Conservation (phyloP, 2,797 vertebrate species). For the Pseudochirops cupreus region DNA sequence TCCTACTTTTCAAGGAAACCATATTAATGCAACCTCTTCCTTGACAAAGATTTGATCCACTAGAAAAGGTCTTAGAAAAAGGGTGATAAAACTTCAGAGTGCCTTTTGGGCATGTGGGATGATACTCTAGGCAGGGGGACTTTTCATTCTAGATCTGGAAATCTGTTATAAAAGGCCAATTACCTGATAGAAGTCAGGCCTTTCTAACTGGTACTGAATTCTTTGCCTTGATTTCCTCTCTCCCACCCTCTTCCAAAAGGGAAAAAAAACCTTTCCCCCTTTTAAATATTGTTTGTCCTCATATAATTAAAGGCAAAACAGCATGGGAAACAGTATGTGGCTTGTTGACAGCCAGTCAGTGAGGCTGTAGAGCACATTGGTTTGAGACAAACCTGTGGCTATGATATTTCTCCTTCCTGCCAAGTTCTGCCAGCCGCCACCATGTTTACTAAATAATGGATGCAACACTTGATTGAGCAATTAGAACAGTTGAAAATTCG, state of each 20-base stretch:
- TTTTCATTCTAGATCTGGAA: neutral
- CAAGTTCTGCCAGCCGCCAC: neutral
- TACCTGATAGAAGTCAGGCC: neutral
- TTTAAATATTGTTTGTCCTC: neutral
- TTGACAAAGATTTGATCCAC: slow-evolving; percentile 23
- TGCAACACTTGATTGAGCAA: neutral
- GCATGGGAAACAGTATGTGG: neutral
- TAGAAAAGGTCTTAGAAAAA: slow-evolving; percentile 43
- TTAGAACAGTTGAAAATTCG: neutral
- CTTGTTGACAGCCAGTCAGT: neutral
- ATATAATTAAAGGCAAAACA: neutral
- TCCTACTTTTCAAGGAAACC: slow-evolving; percentile 66
- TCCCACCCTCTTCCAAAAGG: neutral
- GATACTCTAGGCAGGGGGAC: slow-evolving; percentile 3
- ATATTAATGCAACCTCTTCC: neutral
- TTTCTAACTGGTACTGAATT: neutral
- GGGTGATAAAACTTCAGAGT: neutral
- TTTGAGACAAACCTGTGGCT: neutral
- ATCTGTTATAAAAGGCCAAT: neutral
- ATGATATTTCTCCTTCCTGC: neutral
- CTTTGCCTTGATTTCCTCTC: neutral
- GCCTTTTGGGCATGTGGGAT: slow-evolving; percentile 4
- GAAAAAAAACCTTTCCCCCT: neutral
- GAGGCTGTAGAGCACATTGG: neutral
- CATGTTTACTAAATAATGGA: neutral